Base-by-base conservation (phyloP, 2,888 invertebrate genomes). In the Diarsia mendica region DNA sequence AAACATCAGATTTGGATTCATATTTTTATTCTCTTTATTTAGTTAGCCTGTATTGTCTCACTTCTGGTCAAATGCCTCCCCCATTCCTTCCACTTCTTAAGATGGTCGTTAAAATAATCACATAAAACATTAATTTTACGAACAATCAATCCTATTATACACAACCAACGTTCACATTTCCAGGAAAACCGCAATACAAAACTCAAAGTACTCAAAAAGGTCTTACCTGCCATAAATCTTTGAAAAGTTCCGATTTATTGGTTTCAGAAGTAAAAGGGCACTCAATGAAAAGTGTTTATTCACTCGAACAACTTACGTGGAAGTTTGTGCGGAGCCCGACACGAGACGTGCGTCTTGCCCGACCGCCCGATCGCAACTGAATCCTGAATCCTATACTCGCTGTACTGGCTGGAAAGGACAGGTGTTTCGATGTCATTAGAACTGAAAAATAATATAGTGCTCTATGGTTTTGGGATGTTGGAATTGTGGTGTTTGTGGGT, bases 151-250 rank as follows among this genome's bases (percentile, higher is more conserved):
- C 58, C 33, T 15, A 67, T 53, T 64, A 53, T 61, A 67, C 20
- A 46, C 55, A 39, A 60, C 20, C 33, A 63, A 82, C 77, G 44
- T 71, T 51, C 75, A 20, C 9, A 58, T 63, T 20, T 72, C 48
- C 49, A 49, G 3, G 46, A 69, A 79, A 82, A 71, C 28, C 53
- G 2, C 33, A 68, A 75, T 33, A 73, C 51, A 67, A 68, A 63
- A 78, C 11, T 51, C 18, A 53, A 83, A 72, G 72, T 83, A 79
- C 75, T 82, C 48, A 79, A 83, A 79, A 71, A 80, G 63, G 71
- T 79, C 87, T 84, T 73, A 88, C 87, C 88, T 71, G 71, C 72
- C 78, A 88, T 84, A 83, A 85, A 84, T 82, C 66, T 77, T 77
- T 49, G 66, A 72, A 79, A 72, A 80, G 80, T 79, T 72, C 68